Base-by-base conservation (phyloP, 2,797 vertebrate species). In the Zalophus californianus region DNA sequence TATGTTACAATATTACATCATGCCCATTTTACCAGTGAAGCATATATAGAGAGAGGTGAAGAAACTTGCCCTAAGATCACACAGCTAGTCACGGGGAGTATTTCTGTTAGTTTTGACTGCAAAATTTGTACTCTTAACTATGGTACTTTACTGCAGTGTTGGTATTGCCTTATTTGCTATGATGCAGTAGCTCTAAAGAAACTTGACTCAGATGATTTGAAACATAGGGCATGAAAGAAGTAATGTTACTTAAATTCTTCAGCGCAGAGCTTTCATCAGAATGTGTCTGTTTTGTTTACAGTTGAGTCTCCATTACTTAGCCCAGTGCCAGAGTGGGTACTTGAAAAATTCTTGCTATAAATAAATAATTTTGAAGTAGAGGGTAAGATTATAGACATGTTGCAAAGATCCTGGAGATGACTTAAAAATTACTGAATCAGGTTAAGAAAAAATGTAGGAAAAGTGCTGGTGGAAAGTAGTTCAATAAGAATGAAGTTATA, bases 11-110 rank as follows among this genome's bases (percentile, higher is more conserved):
- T 60, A 2, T 60, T 94, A 21, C 73, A 86, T 83, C 82, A 58
- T 62, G 27, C 21, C 25, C 15, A 44, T 88, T 96, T 97, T 94
- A 78, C 56, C n/a, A 96, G 41, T 73, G 54, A 93, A 68, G 29
- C 56, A 48, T 44, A 38, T 48, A 72, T 21, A 68, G 29, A 90
- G 72, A 68, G n/a, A 92, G 58, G 41, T 77, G n/a, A 89, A 80
- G 35, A 80, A 89, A 62, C 20, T 56, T 78, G 15, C 12, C 41
- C 0, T 7, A 75, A 72, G 60, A 86, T 85, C 41, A 86, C 32
- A 48, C n/a, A 70, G 32, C 54, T 91, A 66, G 7, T 68, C 64
- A 87, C 6, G 62, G 18, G 82, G 60, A 64, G 14, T 68, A 79
- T 88, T 92, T 96, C n/a, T 96, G 73, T 56, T 86, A 79, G 27